Conservation (phyloP, 2,888 invertebrate species). For the Machimus rusticus region DNA sequence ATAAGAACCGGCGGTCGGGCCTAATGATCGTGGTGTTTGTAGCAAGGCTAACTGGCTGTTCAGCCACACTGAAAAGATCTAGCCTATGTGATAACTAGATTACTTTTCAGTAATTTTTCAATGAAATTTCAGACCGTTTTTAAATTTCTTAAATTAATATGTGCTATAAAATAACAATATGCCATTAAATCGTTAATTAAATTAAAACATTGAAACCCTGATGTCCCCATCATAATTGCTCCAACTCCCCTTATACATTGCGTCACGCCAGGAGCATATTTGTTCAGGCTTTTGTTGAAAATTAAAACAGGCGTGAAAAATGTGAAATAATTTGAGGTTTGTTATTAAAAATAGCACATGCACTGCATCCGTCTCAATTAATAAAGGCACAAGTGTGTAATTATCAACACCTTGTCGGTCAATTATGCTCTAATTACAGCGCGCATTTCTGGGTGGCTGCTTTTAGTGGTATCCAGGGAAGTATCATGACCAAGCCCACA, state of each 20-base stretch:
- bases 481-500: neutral
- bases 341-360: neutral
- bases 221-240: neutral
- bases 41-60: no score
- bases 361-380: neutral
- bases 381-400: neutral
- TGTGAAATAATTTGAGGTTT: neutral
- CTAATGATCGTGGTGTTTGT: no score
- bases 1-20: no score
- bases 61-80: no score
- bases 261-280: neutral
- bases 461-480: constrained; percentile 24
- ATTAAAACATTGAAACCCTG: neutral
- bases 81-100: no score
- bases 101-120: no score
- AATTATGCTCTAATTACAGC: constrained; percentile 3
- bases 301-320: constrained; percentile 28
- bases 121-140: no score
- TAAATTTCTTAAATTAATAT: no score
- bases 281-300: neutral
- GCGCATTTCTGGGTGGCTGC: constrained; percentile 3
- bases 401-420: constrained; percentile 18
- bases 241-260: neutral
- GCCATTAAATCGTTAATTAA: neutral
- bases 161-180: no score